These are phyloP conservation scores for Mionectes macconnelli DNA, from an alignment of 2,113 vertebrate species.

Conservation along the genomic window DNA sequence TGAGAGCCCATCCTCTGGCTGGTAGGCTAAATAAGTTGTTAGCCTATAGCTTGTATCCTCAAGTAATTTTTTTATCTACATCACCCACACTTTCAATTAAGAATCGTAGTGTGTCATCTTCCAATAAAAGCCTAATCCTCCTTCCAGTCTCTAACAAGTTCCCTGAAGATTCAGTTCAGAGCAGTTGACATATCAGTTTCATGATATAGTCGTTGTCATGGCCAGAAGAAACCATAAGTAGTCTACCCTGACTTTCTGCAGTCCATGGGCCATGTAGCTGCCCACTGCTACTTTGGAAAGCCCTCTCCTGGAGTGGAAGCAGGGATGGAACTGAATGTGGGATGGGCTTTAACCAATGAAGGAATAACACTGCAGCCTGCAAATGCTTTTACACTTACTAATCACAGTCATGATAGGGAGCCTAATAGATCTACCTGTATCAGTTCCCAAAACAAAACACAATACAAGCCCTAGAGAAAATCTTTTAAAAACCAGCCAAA, in stretches of 20 bases:
- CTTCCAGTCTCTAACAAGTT: background rate
- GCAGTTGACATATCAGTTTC: background rate
- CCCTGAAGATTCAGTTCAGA: background rate
- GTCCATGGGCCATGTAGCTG: accelerated
- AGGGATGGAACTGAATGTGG: accelerated
- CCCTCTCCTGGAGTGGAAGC: background rate
- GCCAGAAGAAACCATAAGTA: background rate
- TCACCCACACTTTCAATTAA: background rate
- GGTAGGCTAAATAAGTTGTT: background rate
- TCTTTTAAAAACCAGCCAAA: slow-evolving; percentile 29
- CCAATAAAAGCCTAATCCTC: background rate
- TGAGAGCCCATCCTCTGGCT: background rate
- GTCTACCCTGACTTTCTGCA: background rate
- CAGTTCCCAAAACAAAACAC: background rate
- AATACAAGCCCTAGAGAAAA: background rate
- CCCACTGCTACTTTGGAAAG: background rate
- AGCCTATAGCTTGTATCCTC: background rate
- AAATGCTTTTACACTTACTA: background rate
- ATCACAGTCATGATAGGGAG: background rate
- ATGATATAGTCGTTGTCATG: background rate
- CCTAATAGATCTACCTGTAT: background rate
- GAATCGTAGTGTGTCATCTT: background rate
- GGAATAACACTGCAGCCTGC: background rate
- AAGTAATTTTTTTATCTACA: background rate
- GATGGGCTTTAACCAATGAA: background rate